Base-by-base conservation (phyloP, 1,140 invertebrate species). In the Dendroctonus valens region DNA sequence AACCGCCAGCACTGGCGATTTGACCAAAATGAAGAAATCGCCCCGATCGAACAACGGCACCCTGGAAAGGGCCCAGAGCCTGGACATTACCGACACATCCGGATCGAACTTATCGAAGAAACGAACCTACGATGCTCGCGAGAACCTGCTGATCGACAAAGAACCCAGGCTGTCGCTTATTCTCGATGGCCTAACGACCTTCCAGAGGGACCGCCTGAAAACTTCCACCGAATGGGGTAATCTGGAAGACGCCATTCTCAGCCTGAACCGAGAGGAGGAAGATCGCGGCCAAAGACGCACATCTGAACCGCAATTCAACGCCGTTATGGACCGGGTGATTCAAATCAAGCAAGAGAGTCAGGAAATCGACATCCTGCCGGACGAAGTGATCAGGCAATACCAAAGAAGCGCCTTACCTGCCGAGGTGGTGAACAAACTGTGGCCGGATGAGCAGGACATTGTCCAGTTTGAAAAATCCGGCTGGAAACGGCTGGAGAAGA, bases 1-100 rank as follows among this genome's bases (percentile, higher is more conserved):
- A 81, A 90, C 91, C 3, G 88, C 89, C 0, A 92, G 91, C 59
- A 80, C 92, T 3, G 91, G 90, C 5, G 91, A 93, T 77, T 77
- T 93, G 40, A 91, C 90, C 0, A 87, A 87, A 75, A 86, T 91
- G 67, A 87, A 90, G 69, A 80, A 83, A 5, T 80, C 79, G 65
- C 69, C 78, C 11, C 87, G 84, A 71, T 81, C 81, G 2, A 75
- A 69, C 50, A 76, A 74, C n/a, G 80, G 83, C 41, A 89, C 86
- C 26, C 77, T 93, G 15, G 91, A 93, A 79, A 82, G 91, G 67
- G 90, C 91, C 0, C 89, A 92, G 72, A 93, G 91, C 69, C 77
- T 93, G 8, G 91, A 93, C 67, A 87, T 93, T 74, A 87, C 87
- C 11, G 88, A 89, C 46, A 83, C 85, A 73, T 79, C 82, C 78